Conservation (phyloP, 2,888 invertebrate species). For the Meandrusa payeni region DNA sequence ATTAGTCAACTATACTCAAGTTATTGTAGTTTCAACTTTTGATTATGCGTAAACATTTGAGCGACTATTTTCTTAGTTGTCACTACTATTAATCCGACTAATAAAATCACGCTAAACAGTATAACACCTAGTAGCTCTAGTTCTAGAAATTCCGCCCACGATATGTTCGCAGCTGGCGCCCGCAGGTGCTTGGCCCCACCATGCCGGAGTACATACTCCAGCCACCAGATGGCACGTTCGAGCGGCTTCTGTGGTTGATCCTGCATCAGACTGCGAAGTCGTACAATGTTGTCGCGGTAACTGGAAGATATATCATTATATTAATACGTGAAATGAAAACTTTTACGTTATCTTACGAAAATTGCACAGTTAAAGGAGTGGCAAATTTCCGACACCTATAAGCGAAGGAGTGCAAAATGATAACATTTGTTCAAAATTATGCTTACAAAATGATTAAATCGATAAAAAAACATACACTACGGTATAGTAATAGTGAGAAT, state of each 20-base stretch:
- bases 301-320: conserved; percentile 27
- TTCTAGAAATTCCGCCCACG: conserved; percentile 40
- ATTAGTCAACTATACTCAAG: too few relatives aligned
- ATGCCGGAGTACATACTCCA: conserved; percentile 65
- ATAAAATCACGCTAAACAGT: not conserved
- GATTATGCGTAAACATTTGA: too few relatives aligned
- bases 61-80: not conserved
- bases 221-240: conserved; percentile 69
- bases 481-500: too few relatives aligned
- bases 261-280: conserved; percentile 27
- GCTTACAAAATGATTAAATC: too few relatives aligned
- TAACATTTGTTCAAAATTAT: too few relatives aligned
- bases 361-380: too few relatives aligned
- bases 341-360: too few relatives aligned
- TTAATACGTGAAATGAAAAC: too few relatives aligned
- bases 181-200: conserved; percentile 56
- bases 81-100: not conserved
- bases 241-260: conserved; percentile 33
- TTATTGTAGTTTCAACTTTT: too few relatives aligned
- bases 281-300: conserved; percentile 30
- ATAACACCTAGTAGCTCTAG: conserved; percentile 34
- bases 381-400: too few relatives aligned
- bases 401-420: too few relatives aligned
- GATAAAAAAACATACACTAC: too few relatives aligned
- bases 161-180: conserved; percentile 45